These are phyloP conservation scores for Neria commutata DNA, from an alignment of 2,888 invertebrate genomes.

Conservation along the genomic window DNA sequence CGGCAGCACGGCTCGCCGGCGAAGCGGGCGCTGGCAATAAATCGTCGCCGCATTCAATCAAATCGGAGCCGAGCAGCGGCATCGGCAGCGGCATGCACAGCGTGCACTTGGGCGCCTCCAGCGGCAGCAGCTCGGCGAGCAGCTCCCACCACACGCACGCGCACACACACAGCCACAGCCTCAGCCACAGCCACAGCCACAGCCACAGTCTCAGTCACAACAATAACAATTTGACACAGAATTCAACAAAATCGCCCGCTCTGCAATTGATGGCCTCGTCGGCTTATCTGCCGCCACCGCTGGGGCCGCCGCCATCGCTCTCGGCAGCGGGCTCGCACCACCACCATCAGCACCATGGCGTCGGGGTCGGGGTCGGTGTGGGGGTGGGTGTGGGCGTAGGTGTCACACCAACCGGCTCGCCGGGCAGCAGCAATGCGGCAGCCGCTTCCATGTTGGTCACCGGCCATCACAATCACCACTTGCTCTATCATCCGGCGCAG, in stretches of 20 bases:
- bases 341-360: constrained; percentile 42
- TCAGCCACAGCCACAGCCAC: constrained; percentile 32
- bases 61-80: constrained; percentile 53
- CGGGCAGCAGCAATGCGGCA: constrained; percentile 46
- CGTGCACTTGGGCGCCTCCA: constrained; percentile 53
- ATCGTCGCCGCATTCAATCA: constrained; percentile 60
- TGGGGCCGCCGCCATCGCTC: constrained; percentile 56
- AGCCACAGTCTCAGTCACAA: constrained; percentile 19
- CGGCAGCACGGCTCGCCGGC: constrained; percentile 45
- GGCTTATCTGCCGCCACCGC: constrained; percentile 58
- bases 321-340: constrained; percentile 38
- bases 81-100: constrained; percentile 43
- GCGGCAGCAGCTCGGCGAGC: constrained; percentile 52
- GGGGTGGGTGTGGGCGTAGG: constrained; percentile 32
- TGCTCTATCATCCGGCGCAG: constrained; percentile 59
- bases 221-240: constrained; percentile 17
- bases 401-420: constrained; percentile 42
- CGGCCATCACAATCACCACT: constrained; percentile 60
- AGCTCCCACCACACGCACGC: constrained; percentile 46
- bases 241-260: constrained; percentile 52
- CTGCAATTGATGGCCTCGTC: constrained; percentile 54
- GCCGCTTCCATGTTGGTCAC: constrained; percentile 53
- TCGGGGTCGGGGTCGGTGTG: constrained; percentile 31
- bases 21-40: constrained; percentile 43
- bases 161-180: constrained; percentile 30